Percentiles rank a stretch among this genome's conserved stretches.
These are phyloP conservation scores for Nothoprocta pentlandii DNA, from an alignment of 2,113 vertebrate genomes.

Conservation along the genomic window DNA sequence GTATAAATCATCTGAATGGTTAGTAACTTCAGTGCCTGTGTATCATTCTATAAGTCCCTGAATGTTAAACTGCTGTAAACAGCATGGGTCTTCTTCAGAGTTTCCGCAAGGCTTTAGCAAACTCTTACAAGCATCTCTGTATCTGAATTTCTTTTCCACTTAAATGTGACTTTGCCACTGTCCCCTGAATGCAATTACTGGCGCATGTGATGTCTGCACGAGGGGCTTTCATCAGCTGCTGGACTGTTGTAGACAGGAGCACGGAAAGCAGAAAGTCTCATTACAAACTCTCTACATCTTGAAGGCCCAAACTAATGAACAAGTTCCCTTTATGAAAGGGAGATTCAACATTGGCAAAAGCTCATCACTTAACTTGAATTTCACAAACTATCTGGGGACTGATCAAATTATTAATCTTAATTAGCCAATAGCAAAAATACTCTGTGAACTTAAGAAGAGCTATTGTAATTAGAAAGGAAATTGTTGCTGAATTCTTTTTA, in stretches of 20 bases:
- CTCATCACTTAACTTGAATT: neutral
- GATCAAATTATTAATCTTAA: neutral
- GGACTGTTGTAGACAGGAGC: neutral
- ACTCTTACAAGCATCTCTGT: neutral
- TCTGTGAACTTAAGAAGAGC: neutral
- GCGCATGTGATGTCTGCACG: no score
- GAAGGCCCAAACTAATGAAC: neutral
- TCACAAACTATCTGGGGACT: neutral
- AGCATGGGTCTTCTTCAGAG: neutral
- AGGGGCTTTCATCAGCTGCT: neutral
- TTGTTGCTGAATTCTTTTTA: neutral
- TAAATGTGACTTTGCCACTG: neutral
- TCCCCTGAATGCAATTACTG: neutral
- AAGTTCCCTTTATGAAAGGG: neutral
- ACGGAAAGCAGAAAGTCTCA: neutral
- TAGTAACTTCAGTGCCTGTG: neutral
- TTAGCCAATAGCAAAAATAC: neutral
- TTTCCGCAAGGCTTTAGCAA: neutral
- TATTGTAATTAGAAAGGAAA: neutral
- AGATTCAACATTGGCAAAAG: neutral
- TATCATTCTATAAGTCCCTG: neutral
- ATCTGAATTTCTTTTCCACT: neutral
- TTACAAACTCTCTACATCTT: no score
- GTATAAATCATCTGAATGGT: neutral
- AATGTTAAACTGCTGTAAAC: neutral